A percentile compares a stretch with the other conserved stretches of the same genome.
Conservation (phyloP, 2,797 vertebrate species). For the Clarias laeviceps region DNA sequence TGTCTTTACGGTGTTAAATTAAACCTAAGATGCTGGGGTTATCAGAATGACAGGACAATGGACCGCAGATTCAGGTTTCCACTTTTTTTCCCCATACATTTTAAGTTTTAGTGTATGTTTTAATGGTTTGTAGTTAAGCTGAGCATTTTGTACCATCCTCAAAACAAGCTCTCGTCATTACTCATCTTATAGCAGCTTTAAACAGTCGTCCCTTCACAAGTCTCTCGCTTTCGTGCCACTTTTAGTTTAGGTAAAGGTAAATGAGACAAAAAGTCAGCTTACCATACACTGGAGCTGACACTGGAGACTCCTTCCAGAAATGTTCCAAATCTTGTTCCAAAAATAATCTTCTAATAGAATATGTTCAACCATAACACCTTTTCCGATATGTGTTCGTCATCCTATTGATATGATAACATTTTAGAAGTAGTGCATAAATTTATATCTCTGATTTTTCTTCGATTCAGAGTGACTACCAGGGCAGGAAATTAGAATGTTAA, state of each 20-base stretch:
- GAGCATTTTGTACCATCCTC: not conserved
- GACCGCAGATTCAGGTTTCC: not conserved
- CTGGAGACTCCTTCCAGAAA: not conserved
- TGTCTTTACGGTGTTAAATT: conserved; percentile 33
- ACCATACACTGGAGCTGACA: not conserved
- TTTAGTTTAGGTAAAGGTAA: not conserved
- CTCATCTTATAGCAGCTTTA: not conserved
- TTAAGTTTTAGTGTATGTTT: not conserved
- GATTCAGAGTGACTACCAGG: not conserved
- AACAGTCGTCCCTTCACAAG: not conserved
- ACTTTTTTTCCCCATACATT: too few species aligned
- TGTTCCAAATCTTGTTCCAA: too few species aligned
- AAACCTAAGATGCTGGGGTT: conserved; percentile 26
- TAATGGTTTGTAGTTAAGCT: not conserved
- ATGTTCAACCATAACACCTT: not conserved
- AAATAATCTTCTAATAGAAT: not conserved
- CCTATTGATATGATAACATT: not conserved
- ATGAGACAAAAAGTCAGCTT: not conserved
- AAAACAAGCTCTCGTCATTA: not conserved
- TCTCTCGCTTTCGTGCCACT: not conserved
- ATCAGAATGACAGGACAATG: conserved; percentile 44
- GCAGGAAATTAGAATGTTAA: not conserved
- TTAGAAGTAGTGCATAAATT: not conserved
- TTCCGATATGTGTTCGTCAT: not conserved
- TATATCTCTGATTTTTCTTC: not conserved